Conservation (phyloP, 2,888 invertebrate species). For the Drosophila sordidapex region DNA sequence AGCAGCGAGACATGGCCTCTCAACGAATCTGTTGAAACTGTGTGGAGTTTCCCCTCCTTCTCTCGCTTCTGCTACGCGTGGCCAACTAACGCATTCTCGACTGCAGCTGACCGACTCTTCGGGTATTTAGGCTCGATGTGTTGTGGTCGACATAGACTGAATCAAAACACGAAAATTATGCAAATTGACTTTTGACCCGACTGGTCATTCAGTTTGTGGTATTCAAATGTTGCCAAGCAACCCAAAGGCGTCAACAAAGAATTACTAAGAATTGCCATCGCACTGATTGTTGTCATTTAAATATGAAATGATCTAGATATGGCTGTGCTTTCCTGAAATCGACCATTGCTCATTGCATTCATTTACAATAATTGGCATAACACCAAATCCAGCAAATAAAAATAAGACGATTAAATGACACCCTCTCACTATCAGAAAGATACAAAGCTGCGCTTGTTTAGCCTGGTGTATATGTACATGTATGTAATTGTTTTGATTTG, state of each 20-base stretch:
- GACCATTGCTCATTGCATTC: background rate
- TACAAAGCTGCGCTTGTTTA: background rate
- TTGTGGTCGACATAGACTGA: conserved; percentile 31
- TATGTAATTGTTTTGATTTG: background rate
- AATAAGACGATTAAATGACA: background rate
- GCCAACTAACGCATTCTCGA: background rate
- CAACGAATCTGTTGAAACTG: conserved; percentile 13
- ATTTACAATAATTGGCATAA: background rate
- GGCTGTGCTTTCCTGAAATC: background rate
- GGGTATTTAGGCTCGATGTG: conserved; percentile 19
- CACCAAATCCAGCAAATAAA: background rate
- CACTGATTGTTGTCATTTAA: conserved; percentile 1
- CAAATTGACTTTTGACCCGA: conserved; percentile 60
- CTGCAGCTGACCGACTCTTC: background rate
- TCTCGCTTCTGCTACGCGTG: background rate
- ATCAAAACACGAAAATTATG: conserved; percentile 62
- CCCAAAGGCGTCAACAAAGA: background rate
- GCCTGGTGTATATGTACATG: background rate
- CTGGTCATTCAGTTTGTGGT: conserved; percentile 29
- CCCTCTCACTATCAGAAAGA: background rate
- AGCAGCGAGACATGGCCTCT: conserved; percentile 41
- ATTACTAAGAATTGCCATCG: conserved; percentile 8
- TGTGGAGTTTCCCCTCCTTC: background rate
- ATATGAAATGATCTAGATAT: background rate
- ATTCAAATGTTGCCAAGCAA: conserved; percentile 30